phyloP scores from a whole-genome alignment of 1,140 invertebrate species.

The Drosophila ambigua region DNA sequence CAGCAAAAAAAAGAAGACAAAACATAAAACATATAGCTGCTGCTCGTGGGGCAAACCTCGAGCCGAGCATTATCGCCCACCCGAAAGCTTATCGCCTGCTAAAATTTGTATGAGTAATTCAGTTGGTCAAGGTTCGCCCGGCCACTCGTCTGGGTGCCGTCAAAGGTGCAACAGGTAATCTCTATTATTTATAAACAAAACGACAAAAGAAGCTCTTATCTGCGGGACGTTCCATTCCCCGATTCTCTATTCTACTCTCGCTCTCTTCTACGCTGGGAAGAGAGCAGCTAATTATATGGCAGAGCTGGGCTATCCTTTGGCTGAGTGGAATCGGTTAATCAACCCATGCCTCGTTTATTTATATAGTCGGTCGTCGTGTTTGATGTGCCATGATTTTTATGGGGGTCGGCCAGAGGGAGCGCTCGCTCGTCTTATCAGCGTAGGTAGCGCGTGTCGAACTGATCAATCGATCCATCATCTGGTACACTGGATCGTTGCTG shows the following conservation, averaged over 20 bases:
- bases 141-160: conserved; percentile 66
- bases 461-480: conserved; percentile 34
- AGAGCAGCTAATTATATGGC: not conserved
- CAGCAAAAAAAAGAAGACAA: not conserved
- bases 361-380: conserved; percentile 50
- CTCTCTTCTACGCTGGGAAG: not conserved
- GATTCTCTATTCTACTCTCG: no score
- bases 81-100: conserved; percentile 50
- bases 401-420: not conserved
- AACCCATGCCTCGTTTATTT: conserved; percentile 70
- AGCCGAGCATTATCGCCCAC: conserved; percentile 17
- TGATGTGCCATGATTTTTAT: conserved; percentile 51
- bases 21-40: no score
- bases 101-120: conserved; percentile 75
- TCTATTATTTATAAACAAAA: conserved; percentile 63
- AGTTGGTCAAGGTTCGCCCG: conserved; percentile 71
- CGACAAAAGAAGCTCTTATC: conserved; percentile 44
- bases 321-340: conserved; percentile 61
- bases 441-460: conserved; percentile 30
- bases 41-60: not conserved
- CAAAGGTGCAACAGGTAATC: conserved; percentile 75
- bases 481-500: conserved; percentile 18
- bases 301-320: conserved; percentile 53
- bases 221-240: conserved; percentile 11
- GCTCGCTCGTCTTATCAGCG: conserved; percentile 31